Percentiles rank a stretch among this genome's conserved stretches.
phyloP scores from a whole-genome alignment of 2,888 invertebrate species.

The Asteroscopus sphinx region DNA sequence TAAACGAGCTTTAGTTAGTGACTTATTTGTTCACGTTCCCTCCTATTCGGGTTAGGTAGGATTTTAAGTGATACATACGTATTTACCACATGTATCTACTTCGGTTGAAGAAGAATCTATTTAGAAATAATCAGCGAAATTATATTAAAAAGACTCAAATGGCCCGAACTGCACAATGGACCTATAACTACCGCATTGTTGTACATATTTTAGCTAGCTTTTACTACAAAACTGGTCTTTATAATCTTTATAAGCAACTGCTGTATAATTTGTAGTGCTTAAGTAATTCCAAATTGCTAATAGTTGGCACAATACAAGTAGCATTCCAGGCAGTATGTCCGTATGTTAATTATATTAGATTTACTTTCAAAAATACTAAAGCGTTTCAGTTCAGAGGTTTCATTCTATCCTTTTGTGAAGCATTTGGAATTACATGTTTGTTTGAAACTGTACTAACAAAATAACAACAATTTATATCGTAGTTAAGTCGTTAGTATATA shows the following conservation, averaged over 20 bases:
- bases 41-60: constrained; percentile 18
- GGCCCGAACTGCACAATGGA: background rate
- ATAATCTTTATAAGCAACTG: constrained; percentile 32
- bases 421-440: background rate
- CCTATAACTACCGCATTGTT: constrained; percentile 13
- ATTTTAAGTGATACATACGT: constrained; percentile 1
- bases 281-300: constrained; percentile 40
- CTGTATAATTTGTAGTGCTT: constrained; percentile 48
- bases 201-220: constrained; percentile 9
- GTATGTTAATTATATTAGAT: constrained; percentile 41
- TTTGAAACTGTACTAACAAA: background rate
- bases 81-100: background rate
- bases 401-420: constrained; percentile 10
- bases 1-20: constrained; percentile 14
- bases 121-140: constrained; percentile 9
- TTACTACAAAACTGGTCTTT: constrained; percentile 18
- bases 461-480: background rate
- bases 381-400: constrained; percentile 19
- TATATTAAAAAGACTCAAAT: background rate
- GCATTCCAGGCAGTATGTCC: constrained; percentile 11
- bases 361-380: constrained; percentile 51
- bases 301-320: constrained; percentile 29
- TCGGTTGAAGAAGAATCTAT: background rate
- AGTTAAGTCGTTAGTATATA: background rate
- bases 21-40: constrained; percentile 15